These are phyloP conservation scores for Ommatoiulus sabulosus DNA, from an alignment of 2,888 invertebrate species.

Conservation along the genomic window DNA sequence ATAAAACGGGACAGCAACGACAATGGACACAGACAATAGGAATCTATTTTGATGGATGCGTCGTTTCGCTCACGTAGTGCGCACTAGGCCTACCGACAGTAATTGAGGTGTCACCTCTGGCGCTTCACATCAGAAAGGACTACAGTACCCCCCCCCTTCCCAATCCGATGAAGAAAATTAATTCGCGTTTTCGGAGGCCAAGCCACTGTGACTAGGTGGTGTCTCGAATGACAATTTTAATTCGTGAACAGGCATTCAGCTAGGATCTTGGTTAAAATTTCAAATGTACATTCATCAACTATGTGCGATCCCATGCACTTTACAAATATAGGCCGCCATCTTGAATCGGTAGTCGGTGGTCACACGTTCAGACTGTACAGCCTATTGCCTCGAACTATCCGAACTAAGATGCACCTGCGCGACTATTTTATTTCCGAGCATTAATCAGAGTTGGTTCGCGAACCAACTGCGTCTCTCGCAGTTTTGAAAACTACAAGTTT, in stretches of 20 bases:
- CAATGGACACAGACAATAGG: constrained; percentile 42
- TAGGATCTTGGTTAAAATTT: too few species aligned
- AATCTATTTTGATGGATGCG: constrained; percentile 38
- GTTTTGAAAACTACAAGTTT: not conserved
- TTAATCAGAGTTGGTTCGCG: not conserved
- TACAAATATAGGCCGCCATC: too few species aligned
- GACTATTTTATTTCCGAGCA: not conserved
- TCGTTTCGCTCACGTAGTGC: not conserved
- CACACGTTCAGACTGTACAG: too few species aligned
- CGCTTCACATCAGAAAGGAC: not conserved
- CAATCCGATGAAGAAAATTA: not conserved
- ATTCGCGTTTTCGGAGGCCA: not conserved
- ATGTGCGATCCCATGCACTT: too few species aligned
- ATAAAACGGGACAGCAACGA: constrained; percentile 41
- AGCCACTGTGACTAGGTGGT: too few species aligned
- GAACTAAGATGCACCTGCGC: too few species aligned
- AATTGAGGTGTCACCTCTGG: constrained; percentile 18
- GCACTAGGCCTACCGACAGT: not conserved
- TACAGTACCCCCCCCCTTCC: not conserved
- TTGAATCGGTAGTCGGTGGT: too few species aligned
- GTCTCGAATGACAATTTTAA: too few species aligned
- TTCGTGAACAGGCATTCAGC: too few species aligned
- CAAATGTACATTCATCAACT: too few species aligned
- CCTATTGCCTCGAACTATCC: too few species aligned
- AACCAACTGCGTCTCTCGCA: constrained; percentile 26